Percentiles rank a stretch among this genome's conserved stretches.
Evolutionary conservation across 1,140 invertebrate genomes (phyloP).

Genomic region (Idris sp.): DNA sequence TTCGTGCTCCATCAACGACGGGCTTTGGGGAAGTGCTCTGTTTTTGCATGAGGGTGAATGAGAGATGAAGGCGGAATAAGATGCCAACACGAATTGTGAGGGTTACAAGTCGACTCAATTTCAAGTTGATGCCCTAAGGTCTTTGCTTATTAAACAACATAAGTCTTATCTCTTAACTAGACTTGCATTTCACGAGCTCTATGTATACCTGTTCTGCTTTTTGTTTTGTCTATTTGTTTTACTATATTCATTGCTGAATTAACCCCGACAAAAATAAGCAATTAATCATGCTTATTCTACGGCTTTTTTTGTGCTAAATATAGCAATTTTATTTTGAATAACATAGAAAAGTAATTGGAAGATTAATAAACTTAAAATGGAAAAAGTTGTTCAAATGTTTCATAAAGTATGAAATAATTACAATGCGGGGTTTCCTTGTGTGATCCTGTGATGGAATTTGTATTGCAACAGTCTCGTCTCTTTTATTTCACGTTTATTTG

Average conservation of each 20-base stretch:
- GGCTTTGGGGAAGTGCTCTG: constrained; percentile 45
- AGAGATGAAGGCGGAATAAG: constrained; percentile 38
- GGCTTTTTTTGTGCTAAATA: too few species aligned
- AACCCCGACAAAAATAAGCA: too few species aligned
- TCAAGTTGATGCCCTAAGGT: constrained; percentile 64
- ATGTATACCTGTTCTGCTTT: too few species aligned
- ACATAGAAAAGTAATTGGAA: constrained; percentile 11
- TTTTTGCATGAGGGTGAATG: constrained; percentile 51
- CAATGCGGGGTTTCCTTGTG: constrained; percentile 6
- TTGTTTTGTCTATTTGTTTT: constrained; percentile 22
- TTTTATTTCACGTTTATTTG: constrained; percentile 27
- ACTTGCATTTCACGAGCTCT: constrained; percentile 55
- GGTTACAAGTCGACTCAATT: constrained; percentile 48
- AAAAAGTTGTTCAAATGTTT: constrained; percentile 8
- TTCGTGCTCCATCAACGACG: constrained; percentile 52
- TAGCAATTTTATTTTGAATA: constrained; percentile 8
- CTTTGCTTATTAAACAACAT: constrained; percentile 65
- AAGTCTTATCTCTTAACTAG: constrained; percentile 56
- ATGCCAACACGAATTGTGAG: constrained; percentile 26
- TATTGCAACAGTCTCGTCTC: constrained; percentile 7
- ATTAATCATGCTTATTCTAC: too few species aligned
- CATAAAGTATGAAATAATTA: constrained; percentile 23
- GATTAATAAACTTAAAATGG: too few species aligned
- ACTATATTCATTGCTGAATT: too few species aligned
- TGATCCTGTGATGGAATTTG: constrained; percentile 13